A percentile compares a stretch with the other conserved stretches of the same genome.
Evolutionary conservation across 2,113 vertebrate genomes (phyloP).

Genomic region (Syngnathus typhle): DNA sequence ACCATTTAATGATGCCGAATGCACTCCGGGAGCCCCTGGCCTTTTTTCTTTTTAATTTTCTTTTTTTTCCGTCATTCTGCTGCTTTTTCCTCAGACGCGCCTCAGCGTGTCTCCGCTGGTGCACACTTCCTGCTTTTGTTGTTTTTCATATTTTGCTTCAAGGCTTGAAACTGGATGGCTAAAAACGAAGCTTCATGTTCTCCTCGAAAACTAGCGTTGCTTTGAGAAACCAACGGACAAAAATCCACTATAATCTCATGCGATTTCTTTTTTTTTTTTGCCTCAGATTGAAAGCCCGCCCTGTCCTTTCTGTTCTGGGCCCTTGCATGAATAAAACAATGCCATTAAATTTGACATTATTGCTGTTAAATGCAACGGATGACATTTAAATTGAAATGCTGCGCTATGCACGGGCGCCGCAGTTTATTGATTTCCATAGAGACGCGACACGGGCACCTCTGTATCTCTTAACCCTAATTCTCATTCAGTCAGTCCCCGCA

Average conservation of each 20-base stretch:
- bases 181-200: constrained; percentile 2
- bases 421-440: constrained; percentile 63
- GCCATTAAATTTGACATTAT: constrained; percentile 1
- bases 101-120: constrained; percentile 1
- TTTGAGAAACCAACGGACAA: constrained; percentile 2
- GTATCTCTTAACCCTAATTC: constrained; percentile 35
- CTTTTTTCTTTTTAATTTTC: constrained; percentile 22
- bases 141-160: constrained; percentile 27
- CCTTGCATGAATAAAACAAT: background rate
- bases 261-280: background rate
- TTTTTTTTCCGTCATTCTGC: constrained; percentile 31
- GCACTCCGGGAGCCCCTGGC: constrained; percentile 36
- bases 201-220: constrained; percentile 14
- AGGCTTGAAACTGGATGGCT: constrained; percentile 30
- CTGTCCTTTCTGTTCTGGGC: background rate
- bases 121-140: background rate
- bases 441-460: constrained; percentile 45
- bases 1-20: constrained; percentile 68
- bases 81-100: constrained; percentile 24
- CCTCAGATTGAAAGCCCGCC: background rate
- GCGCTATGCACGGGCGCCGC: constrained; percentile 25
- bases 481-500: constrained; percentile 16
- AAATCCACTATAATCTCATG: background rate
- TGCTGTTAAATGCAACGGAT: constrained; percentile 19
- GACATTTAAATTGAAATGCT: constrained; percentile 11